phyloP scores from a whole-genome alignment of 2,797 vertebrate species.

The Trichosurus vulpecula region DNA sequence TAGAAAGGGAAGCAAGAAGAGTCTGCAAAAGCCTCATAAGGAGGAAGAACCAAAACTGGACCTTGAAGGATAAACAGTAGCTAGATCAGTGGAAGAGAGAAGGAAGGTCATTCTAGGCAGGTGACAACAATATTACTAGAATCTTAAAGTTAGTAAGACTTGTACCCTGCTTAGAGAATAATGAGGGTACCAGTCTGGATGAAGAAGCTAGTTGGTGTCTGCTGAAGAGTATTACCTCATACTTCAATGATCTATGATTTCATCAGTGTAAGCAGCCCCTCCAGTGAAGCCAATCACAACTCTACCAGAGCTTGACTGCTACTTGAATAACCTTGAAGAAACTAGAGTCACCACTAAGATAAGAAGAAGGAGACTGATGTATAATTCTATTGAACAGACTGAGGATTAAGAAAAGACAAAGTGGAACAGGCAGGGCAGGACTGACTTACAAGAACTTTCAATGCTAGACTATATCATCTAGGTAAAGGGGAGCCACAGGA shows the following conservation, averaged over 20 bases:
- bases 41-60: too few species aligned
- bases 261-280: not conserved
- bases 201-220: not conserved
- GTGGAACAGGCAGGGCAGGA: not conserved
- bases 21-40: too few species aligned
- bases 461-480: not conserved
- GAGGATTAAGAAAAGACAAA: not conserved
- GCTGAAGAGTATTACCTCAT: not conserved
- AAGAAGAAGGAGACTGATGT: not conserved
- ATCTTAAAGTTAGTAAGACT: not conserved
- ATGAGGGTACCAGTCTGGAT: not conserved
- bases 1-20: too few species aligned
- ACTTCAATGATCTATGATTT: not conserved
- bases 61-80: too few species aligned
- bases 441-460: not conserved
- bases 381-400: not conserved
- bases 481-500: not conserved
- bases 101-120: not conserved
- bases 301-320: not conserved
- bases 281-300: not conserved
- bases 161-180: not conserved
- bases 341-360: not conserved
- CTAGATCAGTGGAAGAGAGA: not conserved
- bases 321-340: not conserved
- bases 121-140: not conserved